Percentiles rank a stretch among this genome's conserved stretches.
These are phyloP conservation scores for Rhineura floridana DNA, from an alignment of 2,113 vertebrate genomes.

Conservation along the genomic window DNA sequence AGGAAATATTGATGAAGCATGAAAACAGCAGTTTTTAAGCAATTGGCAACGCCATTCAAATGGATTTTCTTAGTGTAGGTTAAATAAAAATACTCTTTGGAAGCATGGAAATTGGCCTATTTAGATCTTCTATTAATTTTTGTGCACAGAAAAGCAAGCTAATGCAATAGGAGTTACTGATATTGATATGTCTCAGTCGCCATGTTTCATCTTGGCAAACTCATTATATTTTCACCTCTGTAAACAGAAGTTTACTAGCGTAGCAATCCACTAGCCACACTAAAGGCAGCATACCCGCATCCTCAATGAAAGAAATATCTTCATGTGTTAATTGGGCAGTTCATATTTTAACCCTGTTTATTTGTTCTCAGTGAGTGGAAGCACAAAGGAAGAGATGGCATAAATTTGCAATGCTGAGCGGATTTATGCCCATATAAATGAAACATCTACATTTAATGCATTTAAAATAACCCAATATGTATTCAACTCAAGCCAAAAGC, in stretches of 20 bases:
- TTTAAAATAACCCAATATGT: background rate
- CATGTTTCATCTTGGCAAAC: background rate
- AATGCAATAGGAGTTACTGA: background rate
- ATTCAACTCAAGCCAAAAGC: fast-evolving
- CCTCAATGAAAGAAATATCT: constrained; percentile 12
- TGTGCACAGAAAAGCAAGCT: background rate
- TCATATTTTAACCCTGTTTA: background rate
- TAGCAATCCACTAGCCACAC: background rate
- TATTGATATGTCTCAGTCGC: background rate
- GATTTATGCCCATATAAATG: background rate
- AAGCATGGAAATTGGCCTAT: background rate
- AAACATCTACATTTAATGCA: background rate
- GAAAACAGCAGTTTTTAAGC: constrained; percentile 32
- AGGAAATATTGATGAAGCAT: constrained; percentile 9
- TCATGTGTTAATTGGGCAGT: constrained; percentile 10
- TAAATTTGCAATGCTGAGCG: background rate
- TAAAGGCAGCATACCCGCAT: background rate
- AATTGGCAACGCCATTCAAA: constrained; percentile 14
- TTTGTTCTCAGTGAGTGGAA: background rate
- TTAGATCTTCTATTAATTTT: constrained; percentile 35
- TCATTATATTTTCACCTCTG: background rate
- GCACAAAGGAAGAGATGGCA: background rate
- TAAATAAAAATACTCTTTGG: background rate
- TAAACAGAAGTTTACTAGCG: background rate
- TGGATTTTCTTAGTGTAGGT: constrained; percentile 23